Evolutionary conservation across 2,888 invertebrate species (phyloP), one percentile per base, ranked within the genome.

Genomic region (Drosophila anomelani): DNA sequence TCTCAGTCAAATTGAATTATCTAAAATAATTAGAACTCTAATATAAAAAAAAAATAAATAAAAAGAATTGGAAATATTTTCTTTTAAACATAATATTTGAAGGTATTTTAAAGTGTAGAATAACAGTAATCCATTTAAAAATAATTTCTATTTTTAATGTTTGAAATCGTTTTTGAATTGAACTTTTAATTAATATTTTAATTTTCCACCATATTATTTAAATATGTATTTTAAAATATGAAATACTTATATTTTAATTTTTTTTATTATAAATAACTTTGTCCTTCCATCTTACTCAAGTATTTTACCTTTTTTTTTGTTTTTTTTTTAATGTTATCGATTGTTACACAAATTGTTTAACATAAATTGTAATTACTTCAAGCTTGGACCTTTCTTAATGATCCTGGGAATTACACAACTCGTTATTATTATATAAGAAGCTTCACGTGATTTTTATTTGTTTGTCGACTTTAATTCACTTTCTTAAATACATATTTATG

Each of bases 401-500:
- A 41, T 32, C 12, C 10, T 23, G 15, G 0, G 7, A 34, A 1
- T 32, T 55, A 41, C 20, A 32, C 2, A 36, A 23, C 23, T 36
- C 23, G 34, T 34, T 20, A 9, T 13, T 4, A 38, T 46, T 34
- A 20, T 51, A 15, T 51, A 51, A 51, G 3, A 3, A 51, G 13
- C 9, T 51, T 15, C 15, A 1, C 13, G 9, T 29, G 12, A 55
- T 41, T 49, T 68, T 57, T 39, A 68, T 69, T 43, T 68, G 41
- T 69, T 69, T 57, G 47, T 23, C 4, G 20, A 26, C 36, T 36
- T 69, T 69, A 68, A 69, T 68, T 68, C 36, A 47, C 29, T 43
- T 57, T n/a, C 57, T 38, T 69, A 29, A 57, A 39, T 29, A 34
- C 54, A 46, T 55, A 49, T 73, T 71, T 73, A 72, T 73, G 47